Percentiles rank a stretch among this genome's conserved stretches.
phyloP scores from a whole-genome alignment of 2,888 invertebrate genomes.

The Heliconius ethilla region DNA sequence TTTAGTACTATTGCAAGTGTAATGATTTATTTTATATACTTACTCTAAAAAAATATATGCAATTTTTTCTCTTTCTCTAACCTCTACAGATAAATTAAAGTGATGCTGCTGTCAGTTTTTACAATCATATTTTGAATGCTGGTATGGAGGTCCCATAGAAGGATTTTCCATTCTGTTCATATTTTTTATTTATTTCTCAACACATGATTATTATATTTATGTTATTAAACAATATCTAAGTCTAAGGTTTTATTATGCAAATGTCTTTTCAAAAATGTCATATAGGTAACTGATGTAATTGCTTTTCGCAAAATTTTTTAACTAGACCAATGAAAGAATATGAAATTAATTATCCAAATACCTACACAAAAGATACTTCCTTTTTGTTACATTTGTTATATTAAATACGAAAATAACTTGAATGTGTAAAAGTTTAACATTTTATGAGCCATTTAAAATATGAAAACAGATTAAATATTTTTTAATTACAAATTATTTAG shows the following conservation, averaged over 20 bases:
- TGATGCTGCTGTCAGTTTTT: not conserved
- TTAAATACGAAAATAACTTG: too few relatives aligned
- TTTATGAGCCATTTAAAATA: not conserved
- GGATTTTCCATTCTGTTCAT: not conserved
- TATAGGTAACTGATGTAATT: too few relatives aligned
- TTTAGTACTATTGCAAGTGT: too few relatives aligned
- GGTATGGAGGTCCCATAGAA: not conserved
- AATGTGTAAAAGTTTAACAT: too few relatives aligned
- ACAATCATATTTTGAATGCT: not conserved
- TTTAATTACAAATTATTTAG: too few relatives aligned
- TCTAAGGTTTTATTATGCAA: too few relatives aligned
- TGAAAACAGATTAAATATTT: not conserved
- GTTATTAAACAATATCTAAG: not conserved
- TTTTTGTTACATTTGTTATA: too few relatives aligned
- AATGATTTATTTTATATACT: too few relatives aligned
- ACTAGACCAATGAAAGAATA: not conserved
- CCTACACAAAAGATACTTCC: too few relatives aligned
- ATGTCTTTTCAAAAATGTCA: not conserved
- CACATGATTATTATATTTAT: not conserved
- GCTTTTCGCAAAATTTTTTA: too few relatives aligned
- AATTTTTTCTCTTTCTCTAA: not conserved
- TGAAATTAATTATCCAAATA: not conserved
- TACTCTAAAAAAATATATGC: not conserved
- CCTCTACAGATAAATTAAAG: not conserved
- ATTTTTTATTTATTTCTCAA: not conserved